phyloP scores from a whole-genome alignment of 2,888 invertebrate genomes.

The Tribolium freemani region DNA sequence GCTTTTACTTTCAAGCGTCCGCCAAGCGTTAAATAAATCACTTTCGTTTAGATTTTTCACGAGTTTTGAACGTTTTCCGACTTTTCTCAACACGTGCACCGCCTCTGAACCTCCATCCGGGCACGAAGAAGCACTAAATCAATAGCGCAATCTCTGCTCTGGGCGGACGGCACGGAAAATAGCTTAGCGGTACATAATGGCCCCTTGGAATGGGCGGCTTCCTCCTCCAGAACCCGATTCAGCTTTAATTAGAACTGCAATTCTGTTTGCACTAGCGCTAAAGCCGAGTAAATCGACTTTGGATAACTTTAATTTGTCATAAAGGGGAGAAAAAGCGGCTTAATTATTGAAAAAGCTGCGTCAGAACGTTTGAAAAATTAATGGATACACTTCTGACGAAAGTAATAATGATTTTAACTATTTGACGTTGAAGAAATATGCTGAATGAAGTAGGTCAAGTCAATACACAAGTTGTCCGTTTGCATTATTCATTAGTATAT shows the following conservation, averaged over 20 bases:
- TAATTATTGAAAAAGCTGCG: conserved; percentile 5
- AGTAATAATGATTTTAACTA: too few relatives aligned
- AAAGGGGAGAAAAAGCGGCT: background rate
- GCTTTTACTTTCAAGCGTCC: conserved; percentile 41
- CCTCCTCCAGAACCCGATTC: conserved; percentile 17
- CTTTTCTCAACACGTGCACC: background rate
- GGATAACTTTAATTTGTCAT: conserved; percentile 38
- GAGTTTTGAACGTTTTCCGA: background rate
- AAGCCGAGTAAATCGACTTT: conserved; percentile 7
- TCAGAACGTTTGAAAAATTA: background rate
- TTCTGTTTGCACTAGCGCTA: conserved; percentile 19
- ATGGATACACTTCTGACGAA: background rate
- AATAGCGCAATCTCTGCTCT: conserved; percentile 52
- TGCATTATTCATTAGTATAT: conserved; percentile 13
- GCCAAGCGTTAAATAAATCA: conserved; percentile 39
- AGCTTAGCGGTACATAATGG: conserved; percentile 47
- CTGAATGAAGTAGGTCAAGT: conserved; percentile 14
- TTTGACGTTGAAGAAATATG: too few relatives aligned
- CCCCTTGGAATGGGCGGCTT: conserved; percentile 34
- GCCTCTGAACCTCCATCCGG: conserved; percentile 4
- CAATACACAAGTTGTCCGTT: background rate
- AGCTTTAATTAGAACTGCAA: conserved; percentile 39
- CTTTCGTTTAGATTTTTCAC: conserved; percentile 35
- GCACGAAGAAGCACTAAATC: conserved; percentile 51
- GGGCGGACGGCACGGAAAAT: conserved; percentile 47